These are phyloP conservation scores for Pomacea maculata DNA, from an alignment of 1,140 invertebrate species.

Conservation along the genomic window DNA sequence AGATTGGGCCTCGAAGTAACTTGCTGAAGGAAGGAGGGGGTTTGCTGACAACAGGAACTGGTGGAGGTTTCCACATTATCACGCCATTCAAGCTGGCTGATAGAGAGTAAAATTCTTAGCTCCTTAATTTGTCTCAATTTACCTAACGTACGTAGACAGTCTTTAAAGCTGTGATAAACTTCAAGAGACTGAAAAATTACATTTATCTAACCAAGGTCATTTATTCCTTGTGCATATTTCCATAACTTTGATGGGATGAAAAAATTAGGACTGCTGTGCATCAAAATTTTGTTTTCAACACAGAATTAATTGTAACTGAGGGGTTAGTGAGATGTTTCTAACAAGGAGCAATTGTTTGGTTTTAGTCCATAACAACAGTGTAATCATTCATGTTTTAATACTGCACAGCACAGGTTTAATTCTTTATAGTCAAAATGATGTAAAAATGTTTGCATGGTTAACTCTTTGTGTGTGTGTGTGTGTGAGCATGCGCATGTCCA, in stretches of 20 bases:
- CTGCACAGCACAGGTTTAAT: no score
- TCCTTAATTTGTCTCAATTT: neutral
- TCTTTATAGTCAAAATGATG: no score
- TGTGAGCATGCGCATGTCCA: neutral
- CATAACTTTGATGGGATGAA: no score
- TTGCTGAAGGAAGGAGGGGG: constrained; percentile 13
- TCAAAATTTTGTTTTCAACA: no score
- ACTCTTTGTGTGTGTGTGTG: neutral
- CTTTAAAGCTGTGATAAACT: no score
- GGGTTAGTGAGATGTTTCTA: no score
- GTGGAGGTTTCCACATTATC: constrained; percentile 55
- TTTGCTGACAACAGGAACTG: constrained; percentile 24
- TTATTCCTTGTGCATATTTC: neutral
- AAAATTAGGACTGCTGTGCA: no score
- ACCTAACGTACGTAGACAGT: constrained; percentile 5
- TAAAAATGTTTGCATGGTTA: neutral
- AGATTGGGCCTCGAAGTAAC: constrained; percentile 80
- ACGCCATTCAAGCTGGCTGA: constrained; percentile 63
- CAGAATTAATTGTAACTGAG: no score
- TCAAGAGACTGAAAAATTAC: neutral
- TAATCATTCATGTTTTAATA: no score
- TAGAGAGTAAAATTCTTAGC: constrained; percentile 44
- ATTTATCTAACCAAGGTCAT: neutral
- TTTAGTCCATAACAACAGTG: no score
- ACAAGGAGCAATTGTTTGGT: no score